Conservation (phyloP, 1,140 invertebrate genomes). For the Bombus balteatus region DNA sequence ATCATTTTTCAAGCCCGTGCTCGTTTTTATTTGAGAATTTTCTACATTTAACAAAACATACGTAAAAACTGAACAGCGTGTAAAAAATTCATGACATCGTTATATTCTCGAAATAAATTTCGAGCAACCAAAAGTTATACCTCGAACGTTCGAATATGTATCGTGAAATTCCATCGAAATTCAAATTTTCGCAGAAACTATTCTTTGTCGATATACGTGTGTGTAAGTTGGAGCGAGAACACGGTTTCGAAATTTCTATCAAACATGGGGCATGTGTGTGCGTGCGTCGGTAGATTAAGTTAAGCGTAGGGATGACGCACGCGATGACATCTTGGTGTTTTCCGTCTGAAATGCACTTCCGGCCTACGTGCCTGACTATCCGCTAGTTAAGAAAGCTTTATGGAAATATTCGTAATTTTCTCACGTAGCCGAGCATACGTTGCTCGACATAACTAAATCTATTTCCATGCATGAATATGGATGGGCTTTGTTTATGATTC, state of each 20-base stretch:
- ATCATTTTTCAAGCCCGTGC: background rate
- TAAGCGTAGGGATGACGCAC: conserved; percentile 49
- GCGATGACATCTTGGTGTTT: conserved; percentile 47
- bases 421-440: conserved; percentile 41
- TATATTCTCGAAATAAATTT: background rate
- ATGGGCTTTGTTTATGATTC: conserved; percentile 61
- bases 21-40: no score
- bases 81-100: background rate
- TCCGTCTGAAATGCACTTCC: conserved; percentile 64
- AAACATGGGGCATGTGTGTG: background rate
- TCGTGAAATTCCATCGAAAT: background rate
- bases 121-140: background rate
- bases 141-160: background rate
- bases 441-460: conserved; percentile 47
- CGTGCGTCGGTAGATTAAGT: conserved; percentile 47
- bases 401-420: conserved; percentile 51
- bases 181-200: background rate
- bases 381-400: conserved; percentile 45
- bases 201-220: background rate
- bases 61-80: background rate
- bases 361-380: conserved; percentile 44
- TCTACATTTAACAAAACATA: no score
- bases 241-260: background rate
- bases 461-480: conserved; percentile 60
- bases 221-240: background rate